Percentiles rank a stretch among this genome's conserved stretches.
phyloP scores from a whole-genome alignment of 2,113 vertebrate species.

The Cyprinodon brontotheroides region DNA sequence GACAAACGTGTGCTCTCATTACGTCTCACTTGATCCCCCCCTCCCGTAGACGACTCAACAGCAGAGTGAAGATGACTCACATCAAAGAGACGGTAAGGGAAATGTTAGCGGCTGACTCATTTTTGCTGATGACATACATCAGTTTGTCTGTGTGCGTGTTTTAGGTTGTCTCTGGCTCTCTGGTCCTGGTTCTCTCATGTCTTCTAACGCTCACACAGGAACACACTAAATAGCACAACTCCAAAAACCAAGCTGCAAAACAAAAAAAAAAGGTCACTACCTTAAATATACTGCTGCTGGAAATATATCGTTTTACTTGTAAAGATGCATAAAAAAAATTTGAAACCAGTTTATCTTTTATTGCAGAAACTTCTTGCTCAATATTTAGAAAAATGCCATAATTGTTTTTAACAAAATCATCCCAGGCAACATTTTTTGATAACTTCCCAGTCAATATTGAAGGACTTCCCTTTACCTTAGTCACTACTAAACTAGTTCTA shows the following conservation, averaged over 20 bases:
- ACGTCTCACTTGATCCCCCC: constrained; percentile 56
- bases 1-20: constrained; percentile 57
- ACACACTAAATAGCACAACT: background rate
- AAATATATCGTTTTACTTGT: too few species aligned
- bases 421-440: too few species aligned
- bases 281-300: too few species aligned
- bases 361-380: too few species aligned
- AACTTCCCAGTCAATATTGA: too few species aligned
- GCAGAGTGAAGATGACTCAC: constrained; percentile 62
- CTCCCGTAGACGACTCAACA: constrained; percentile 38
- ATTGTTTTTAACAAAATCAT: too few species aligned
- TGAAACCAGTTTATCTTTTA: background rate
- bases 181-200: constrained; percentile 15
- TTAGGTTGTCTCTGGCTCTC: constrained; percentile 8
- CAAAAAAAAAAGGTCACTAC: background rate
- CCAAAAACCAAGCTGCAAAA: background rate
- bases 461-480: too few species aligned
- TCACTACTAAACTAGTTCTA: too few species aligned
- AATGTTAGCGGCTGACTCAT: constrained; percentile 60
- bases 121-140: constrained; percentile 31
- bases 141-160: constrained; percentile 29
- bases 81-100: constrained; percentile 58
- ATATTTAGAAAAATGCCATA: too few species aligned
- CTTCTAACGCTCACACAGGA: background rate
- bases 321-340: too few species aligned